Conservation (phyloP, 1,140 invertebrate species). For the Sitophilus oryzae region DNA sequence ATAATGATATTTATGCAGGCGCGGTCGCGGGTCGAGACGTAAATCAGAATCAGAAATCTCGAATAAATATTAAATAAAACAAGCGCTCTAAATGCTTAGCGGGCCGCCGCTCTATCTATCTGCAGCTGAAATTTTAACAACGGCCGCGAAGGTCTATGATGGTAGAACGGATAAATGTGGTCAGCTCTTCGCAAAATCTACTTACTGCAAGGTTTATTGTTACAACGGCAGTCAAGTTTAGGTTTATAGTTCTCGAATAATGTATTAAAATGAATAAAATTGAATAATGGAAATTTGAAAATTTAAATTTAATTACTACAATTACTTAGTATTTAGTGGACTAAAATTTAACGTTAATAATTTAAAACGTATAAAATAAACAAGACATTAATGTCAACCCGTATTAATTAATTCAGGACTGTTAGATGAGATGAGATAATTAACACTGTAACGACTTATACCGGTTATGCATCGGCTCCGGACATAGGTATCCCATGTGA, state of each 20-base stretch:
- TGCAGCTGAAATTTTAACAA: slow-evolving; percentile 8
- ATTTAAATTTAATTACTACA: no score
- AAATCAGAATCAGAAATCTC: slow-evolving; percentile 14
- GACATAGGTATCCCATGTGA: no score
- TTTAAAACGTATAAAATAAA: no score
- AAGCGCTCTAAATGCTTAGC: slow-evolving; percentile 18
- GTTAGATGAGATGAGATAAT: no score
- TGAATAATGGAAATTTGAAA: background rate
- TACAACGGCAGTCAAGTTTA: background rate
- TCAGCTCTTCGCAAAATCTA: background rate
- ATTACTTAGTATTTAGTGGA: no score
- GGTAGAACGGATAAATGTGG: background rate
- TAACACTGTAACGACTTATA: no score
- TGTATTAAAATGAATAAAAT: background rate
- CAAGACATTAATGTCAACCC: no score
- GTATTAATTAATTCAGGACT: no score
- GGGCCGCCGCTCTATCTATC: slow-evolving; percentile 6
- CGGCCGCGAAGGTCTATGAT: background rate
- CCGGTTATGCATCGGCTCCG: no score
- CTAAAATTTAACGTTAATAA: no score
- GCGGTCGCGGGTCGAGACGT: background rate
- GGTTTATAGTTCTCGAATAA: background rate
- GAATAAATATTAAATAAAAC: slow-evolving; percentile 17
- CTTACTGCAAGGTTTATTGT: background rate
- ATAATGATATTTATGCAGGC: background rate